Conservation (phyloP, 2,113 vertebrate genomes). For the Abramis brama region DNA sequence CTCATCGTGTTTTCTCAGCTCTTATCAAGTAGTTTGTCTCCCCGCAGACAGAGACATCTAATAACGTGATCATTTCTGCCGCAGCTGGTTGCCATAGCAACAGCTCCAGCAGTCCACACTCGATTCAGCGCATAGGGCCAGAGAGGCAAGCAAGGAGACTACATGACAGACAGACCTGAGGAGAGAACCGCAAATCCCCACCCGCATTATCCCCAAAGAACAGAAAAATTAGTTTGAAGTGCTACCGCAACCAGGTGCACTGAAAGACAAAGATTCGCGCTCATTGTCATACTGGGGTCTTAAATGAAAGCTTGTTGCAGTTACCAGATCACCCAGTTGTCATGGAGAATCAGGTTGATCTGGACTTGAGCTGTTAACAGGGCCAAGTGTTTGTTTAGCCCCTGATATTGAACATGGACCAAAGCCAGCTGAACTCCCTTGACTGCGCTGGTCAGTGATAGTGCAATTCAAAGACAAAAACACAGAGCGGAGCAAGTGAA, state of each 20-base stretch:
- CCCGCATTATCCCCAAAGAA: neutral
- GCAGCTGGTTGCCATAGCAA: slow-evolving; percentile 74
- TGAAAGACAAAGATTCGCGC: neutral
- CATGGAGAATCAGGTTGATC: slow-evolving; percentile 33
- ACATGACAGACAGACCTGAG: slow-evolving; percentile 46
- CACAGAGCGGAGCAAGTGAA: neutral
- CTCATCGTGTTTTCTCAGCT: slow-evolving; percentile 47
- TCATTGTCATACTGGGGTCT: slow-evolving; percentile 19
- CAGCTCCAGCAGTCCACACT: slow-evolving; percentile 52
- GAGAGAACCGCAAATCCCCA: slow-evolving; percentile 23
- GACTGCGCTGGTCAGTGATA: neutral
- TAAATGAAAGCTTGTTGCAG: slow-evolving; percentile 11
- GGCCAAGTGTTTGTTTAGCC: slow-evolving; percentile 35
- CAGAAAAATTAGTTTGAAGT: slow-evolving; percentile 27
- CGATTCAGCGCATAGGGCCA: slow-evolving; percentile 46
- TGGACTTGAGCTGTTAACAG: neutral
- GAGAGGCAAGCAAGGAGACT: slow-evolving; percentile 35
- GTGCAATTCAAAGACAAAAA: neutral
- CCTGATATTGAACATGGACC: neutral
- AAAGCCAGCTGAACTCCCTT: slow-evolving; percentile 4
- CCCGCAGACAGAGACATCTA: slow-evolving; percentile 76
- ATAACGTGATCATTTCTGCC: slow-evolving; percentile 82
- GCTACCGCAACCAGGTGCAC: neutral
- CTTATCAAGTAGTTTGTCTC: slow-evolving; percentile 68
- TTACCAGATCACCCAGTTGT: slow-evolving; percentile 14